phyloP scores from a whole-genome alignment of 2,113 vertebrate genomes.

The Odontesthes bonariensis region DNA sequence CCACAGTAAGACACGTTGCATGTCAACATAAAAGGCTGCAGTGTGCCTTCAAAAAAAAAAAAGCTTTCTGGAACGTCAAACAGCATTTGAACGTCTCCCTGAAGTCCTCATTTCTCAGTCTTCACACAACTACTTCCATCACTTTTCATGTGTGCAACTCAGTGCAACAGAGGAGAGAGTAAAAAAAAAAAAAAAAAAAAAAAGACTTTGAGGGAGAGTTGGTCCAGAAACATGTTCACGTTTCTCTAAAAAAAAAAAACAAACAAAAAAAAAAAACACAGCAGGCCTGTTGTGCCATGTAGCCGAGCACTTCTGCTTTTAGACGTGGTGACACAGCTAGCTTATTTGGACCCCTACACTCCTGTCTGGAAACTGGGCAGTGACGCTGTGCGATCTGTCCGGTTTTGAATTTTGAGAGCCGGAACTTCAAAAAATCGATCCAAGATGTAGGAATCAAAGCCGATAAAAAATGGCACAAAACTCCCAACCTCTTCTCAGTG shows the following conservation, averaged over 20 bases:
- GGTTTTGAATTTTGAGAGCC: neutral
- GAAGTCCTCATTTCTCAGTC: neutral
- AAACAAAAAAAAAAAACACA: neutral
- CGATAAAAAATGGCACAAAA: neutral
- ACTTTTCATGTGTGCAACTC: conserved; percentile 16
- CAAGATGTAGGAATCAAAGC: neutral
- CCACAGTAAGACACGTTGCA: neutral
- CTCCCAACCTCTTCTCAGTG: neutral
- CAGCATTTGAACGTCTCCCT: conserved; percentile 26
- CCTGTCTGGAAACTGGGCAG: neutral
- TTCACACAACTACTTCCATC: conserved; percentile 25
- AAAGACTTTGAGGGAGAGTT: neutral
- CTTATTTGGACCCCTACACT: neutral
- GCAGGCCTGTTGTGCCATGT: neutral
- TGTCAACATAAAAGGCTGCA: conserved; percentile 5
- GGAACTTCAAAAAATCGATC: neutral
- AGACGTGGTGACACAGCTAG: neutral
- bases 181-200: neutral
- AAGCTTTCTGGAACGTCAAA: conserved; percentile 10
- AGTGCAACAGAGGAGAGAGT: neutral
- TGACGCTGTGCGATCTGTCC: neutral
- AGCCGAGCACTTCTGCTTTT: neutral
- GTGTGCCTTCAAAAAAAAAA: neutral
- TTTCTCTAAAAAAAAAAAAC: neutral
- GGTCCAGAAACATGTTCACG: neutral